These are phyloP conservation scores for Cololabis saira DNA, from an alignment of 2,113 vertebrate species.

Conservation along the genomic window DNA sequence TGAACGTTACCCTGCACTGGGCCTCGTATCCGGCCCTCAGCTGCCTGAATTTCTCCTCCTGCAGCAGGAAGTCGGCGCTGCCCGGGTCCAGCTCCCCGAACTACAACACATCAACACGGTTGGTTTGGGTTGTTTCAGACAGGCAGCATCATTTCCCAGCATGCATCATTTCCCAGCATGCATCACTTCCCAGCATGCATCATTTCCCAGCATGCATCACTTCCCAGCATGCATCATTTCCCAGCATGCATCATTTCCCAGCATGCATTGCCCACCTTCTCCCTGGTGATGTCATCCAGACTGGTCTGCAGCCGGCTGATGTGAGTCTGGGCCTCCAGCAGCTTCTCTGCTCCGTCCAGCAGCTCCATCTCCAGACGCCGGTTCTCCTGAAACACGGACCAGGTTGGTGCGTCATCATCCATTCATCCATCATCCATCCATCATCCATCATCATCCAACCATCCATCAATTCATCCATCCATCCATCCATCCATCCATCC, in stretches of 20 bases:
- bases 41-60: conserved; percentile 90
- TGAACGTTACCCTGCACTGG: conserved; percentile 91
- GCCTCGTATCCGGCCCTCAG: conserved; percentile 87
- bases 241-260: no score
- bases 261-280: conserved; percentile 87
- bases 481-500: no score
- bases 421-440: no score
- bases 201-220: no score
- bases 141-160: no score
- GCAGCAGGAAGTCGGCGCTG: conserved; percentile 89
- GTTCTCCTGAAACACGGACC: conserved; percentile 92
- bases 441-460: no score
- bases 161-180: no score
- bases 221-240: no score
- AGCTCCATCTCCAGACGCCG: conserved; percentile 89
- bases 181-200: background rate
- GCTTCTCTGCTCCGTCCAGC: conserved; percentile 86
- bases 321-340: conserved; percentile 84
- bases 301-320: conserved; percentile 88
- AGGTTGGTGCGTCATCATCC: no score
- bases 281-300: conserved; percentile 88
- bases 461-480: no score
- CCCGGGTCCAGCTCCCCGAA: conserved; percentile 91
- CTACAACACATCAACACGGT: no score
- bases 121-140: no score